Evolutionary conservation across 2,888 invertebrate genomes (phyloP), one percentile per base, ranked within the genome.

Genomic region (Morpho achilles): DNA sequence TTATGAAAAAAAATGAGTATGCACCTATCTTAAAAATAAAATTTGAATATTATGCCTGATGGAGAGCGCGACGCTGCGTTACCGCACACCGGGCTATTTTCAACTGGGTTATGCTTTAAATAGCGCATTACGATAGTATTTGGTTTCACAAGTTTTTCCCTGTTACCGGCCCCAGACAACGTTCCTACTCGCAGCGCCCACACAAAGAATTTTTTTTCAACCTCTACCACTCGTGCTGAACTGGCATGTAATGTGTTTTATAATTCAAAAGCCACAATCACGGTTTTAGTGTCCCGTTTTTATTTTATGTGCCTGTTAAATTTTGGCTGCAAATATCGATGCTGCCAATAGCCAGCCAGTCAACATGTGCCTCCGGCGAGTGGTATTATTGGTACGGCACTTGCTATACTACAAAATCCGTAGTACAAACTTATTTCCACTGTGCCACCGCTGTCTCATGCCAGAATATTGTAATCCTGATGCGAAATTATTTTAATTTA

Each of bases 101-200:
- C 84, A 84, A 82, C 87, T 82, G 82, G 84, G 89, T 87, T 89
- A 87, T 85, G 87, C 88, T 90, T 87, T 84, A 90, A 90, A 90
- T 90, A 90, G 89, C 85, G 76, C 81, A 88, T 89, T 86, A 87
- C 90, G 89, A 87, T 90, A 88, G 90, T 82, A 90, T 90, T 89
- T 87, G 82, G 88, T 90, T 90, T 89, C 90, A 89, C 84, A 75
- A 85, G 84, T 84, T 90, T 89, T 89, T 87, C 87, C 85, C 87
- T 82, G 82, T 84, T 85, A 82, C 74, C 82, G 79, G 80, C 83
- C 77, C 72, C 79, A 64, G 67, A 72, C 72, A 74, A 74, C 80
- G 78, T 76, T 79, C 76, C 75, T 74, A 72, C 76, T 75, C 75
- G 69, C 78, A 64, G 73, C 84, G 80, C 86, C 85, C 84, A 87